Evolutionary conservation across 2,888 invertebrate genomes (phyloP).

Genomic region (Amblyjoppa proteus): DNA sequence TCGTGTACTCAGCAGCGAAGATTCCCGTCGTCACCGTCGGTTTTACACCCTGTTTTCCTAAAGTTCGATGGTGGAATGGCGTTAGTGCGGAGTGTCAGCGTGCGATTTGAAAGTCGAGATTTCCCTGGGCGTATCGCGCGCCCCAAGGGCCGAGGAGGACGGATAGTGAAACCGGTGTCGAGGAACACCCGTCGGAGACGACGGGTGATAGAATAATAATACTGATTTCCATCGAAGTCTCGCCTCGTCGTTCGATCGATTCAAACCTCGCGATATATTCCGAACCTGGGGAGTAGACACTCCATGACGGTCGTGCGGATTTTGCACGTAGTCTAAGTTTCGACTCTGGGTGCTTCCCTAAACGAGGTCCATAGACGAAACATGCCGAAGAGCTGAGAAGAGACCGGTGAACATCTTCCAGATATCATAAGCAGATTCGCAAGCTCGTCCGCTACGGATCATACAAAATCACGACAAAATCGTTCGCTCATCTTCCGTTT

Average conservation of each 20-base stretch:
- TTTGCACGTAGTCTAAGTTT: constrained; percentile 11
- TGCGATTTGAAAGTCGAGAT: constrained; percentile 68
- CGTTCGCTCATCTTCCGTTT: neutral
- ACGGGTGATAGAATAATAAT: constrained; percentile 67
- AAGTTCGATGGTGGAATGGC: constrained; percentile 58
- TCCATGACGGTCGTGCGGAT: constrained; percentile 12
- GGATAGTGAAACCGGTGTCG: constrained; percentile 24
- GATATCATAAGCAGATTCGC: constrained; percentile 8
- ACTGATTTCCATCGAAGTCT: constrained; percentile 49
- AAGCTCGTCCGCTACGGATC: neutral
- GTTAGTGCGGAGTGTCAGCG: constrained; percentile 47
- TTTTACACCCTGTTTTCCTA: constrained; percentile 67
- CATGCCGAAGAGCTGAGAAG: constrained; percentile 45
- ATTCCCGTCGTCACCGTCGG: constrained; percentile 26
- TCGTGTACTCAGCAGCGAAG: constrained; percentile 55
- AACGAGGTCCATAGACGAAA: constrained; percentile 69
- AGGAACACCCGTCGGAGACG: constrained; percentile 39
- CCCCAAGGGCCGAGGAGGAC: constrained; percentile 30
- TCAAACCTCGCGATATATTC: constrained; percentile 57
- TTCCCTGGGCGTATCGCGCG: constrained; percentile 63
- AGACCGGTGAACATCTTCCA: constrained; percentile 17
- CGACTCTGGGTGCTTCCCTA: constrained; percentile 73
- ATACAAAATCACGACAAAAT: constrained; percentile 24
- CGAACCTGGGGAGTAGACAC: constrained; percentile 44
- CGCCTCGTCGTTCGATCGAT: constrained; percentile 58